Evolutionary conservation across 2,888 invertebrate species (phyloP).

Genomic region (Timema podura): DNA sequence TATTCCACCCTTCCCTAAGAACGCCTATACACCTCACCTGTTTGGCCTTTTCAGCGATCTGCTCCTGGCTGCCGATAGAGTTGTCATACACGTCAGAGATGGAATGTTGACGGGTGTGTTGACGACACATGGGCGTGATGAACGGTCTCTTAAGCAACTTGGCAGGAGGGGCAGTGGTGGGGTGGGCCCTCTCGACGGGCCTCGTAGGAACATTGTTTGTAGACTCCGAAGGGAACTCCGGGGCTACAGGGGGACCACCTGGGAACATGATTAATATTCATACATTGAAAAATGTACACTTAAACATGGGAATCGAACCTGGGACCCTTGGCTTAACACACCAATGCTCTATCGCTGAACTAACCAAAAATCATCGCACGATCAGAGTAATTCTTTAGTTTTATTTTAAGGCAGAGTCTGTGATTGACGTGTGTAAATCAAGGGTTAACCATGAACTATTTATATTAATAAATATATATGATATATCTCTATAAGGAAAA

Average conservation of each 20-base stretch:
- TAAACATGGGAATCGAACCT: too few species aligned
- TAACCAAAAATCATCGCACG: too few species aligned
- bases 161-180: constrained; percentile 42
- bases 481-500: too few species aligned
- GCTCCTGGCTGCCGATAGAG: constrained; percentile 57
- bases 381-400: too few species aligned
- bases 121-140: constrained; percentile 25
- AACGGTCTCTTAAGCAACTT: constrained; percentile 27
- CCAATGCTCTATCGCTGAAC: too few species aligned
- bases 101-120: constrained; percentile 31
- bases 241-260: constrained; percentile 54
- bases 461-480: too few species aligned
- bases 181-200: constrained; percentile 35
- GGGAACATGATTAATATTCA: constrained; percentile 32
- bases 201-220: constrained; percentile 20
- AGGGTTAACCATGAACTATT: too few species aligned
- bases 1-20: too few species aligned
- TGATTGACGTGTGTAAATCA: too few species aligned
- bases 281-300: too few species aligned
- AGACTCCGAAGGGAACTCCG: constrained; percentile 34
- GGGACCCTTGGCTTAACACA: too few species aligned
- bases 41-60: constrained; percentile 80
- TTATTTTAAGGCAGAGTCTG: too few species aligned
- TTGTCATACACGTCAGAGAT: constrained; percentile 33
- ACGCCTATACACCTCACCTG: constrained; percentile 50